Conservation (phyloP, 2,797 vertebrate species). For the Denticeps clupeoides region DNA sequence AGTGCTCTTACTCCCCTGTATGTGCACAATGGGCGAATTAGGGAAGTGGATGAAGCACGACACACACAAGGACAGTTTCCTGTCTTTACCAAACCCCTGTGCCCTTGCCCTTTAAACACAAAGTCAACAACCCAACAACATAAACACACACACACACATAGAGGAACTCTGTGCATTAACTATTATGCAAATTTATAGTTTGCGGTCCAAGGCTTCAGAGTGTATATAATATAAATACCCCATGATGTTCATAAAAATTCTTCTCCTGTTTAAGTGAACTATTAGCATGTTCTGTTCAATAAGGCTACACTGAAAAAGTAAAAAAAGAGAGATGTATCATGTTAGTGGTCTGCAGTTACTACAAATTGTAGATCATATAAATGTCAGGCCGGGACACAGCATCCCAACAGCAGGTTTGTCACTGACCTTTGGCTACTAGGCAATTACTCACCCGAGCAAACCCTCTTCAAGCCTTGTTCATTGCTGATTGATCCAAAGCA, state of each 20-base stretch:
- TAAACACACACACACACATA: slow-evolving; percentile 1
- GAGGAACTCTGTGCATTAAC: no score
- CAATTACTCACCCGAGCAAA: not conserved
- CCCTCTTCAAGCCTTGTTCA: not conserved
- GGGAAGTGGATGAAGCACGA: slow-evolving; percentile 51
- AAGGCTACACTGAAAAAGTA: not conserved
- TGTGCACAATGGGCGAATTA: slow-evolving; percentile 76
- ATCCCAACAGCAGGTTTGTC: not conserved
- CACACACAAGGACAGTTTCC: slow-evolving; percentile 46
- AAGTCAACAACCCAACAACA: not conserved
- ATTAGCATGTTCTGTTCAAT: not conserved
- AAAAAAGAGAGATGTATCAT: not conserved
- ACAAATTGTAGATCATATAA: slow-evolving; percentile 4
- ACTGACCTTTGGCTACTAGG: slow-evolving; percentile 1
- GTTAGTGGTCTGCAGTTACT: not conserved
- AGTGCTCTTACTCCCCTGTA: slow-evolving; percentile 65
- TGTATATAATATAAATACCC: no score
- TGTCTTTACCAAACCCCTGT: slow-evolving; percentile 25
- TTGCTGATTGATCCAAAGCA: not conserved
- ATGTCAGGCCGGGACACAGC: not conserved
- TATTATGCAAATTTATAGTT: no score
- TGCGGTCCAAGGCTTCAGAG: no score
- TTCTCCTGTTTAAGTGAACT: no score
- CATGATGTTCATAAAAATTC: no score
- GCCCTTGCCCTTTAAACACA: not conserved